These are phyloP conservation scores for Coendou prehensilis DNA, from an alignment of 2,797 vertebrate species.

Conservation along the genomic window DNA sequence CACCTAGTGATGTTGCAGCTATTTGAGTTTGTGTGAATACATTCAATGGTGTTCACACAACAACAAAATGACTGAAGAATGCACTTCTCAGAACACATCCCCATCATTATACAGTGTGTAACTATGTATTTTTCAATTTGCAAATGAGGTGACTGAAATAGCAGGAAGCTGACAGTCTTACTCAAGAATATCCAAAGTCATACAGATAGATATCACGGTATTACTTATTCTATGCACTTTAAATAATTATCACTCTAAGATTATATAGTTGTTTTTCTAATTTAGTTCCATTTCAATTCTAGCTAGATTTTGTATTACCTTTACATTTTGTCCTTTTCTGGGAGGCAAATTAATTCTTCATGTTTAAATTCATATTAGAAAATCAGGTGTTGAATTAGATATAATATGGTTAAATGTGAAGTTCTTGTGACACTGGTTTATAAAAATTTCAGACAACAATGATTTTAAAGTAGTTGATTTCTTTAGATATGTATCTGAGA, in stretches of 20 bases:
- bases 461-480: background rate
- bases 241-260: background rate
- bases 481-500: background rate
- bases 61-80: background rate
- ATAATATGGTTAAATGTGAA: slow-evolving; percentile 10
- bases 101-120: background rate
- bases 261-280: background rate
- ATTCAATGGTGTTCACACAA: background rate
- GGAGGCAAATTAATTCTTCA: background rate
- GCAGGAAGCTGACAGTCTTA: background rate
- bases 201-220: rapidly evolving
- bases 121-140: background rate
- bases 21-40: background rate
- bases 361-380: background rate
- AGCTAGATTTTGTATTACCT: background rate
- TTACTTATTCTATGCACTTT: background rate
- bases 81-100: background rate
- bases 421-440: slow-evolving; percentile 15
- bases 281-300: background rate
- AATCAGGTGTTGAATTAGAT: background rate
- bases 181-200: background rate
- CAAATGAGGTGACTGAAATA: background rate
- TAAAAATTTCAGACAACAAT: slow-evolving; percentile 4
- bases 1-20: background rate
- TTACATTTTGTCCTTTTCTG: background rate